A percentile compares a stretch with the other conserved stretches of the same genome.
These are phyloP conservation scores for Nycticryphes semicollaris DNA, from an alignment of 2,113 vertebrate species.

Conservation along the genomic window DNA sequence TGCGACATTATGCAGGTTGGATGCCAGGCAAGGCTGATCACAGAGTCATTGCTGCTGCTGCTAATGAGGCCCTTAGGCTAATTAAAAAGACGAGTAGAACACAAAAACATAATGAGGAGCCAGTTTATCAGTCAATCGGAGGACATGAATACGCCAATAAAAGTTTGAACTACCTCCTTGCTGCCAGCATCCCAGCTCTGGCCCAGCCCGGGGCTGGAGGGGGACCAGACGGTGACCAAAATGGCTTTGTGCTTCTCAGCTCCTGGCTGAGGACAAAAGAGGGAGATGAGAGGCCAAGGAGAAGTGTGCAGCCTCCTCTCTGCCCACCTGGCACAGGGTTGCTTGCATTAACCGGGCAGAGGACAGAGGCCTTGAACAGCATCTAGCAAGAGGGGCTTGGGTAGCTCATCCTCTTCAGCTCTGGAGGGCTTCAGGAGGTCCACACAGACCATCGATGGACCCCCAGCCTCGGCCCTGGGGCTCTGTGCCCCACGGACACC, in stretches of 20 bases:
- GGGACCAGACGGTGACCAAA: background rate
- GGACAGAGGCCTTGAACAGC: background rate
- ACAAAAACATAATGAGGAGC: slow-evolving; percentile 66
- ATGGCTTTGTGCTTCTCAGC: background rate
- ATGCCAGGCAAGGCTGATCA: slow-evolving; percentile 65
- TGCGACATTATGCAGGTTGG: background rate
- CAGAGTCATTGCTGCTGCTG: slow-evolving; percentile 47
- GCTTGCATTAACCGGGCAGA: too few species aligned
- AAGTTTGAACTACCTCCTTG: slow-evolving; percentile 30
- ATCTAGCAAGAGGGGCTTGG: fast-evolving
- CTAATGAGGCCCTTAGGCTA: slow-evolving; percentile 73
- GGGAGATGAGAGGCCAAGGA: background rate
- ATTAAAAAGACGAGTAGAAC: slow-evolving; percentile 71
- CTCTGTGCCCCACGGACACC: fast-evolving
- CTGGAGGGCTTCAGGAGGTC: background rate
- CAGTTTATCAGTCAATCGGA: slow-evolving; percentile 68
- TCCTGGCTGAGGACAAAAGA: fast-evolving
- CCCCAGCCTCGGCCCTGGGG: background rate
- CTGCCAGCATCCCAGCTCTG: background rate
- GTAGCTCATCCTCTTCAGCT: background rate
- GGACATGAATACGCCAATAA: slow-evolving; percentile 50
- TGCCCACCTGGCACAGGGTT: background rate
- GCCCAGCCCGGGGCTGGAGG: background rate
- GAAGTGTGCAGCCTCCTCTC: background rate
- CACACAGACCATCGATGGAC: fast-evolving